These are phyloP conservation scores for Autographa gamma DNA, from an alignment of 2,888 invertebrate genomes.

Conservation along the genomic window DNA sequence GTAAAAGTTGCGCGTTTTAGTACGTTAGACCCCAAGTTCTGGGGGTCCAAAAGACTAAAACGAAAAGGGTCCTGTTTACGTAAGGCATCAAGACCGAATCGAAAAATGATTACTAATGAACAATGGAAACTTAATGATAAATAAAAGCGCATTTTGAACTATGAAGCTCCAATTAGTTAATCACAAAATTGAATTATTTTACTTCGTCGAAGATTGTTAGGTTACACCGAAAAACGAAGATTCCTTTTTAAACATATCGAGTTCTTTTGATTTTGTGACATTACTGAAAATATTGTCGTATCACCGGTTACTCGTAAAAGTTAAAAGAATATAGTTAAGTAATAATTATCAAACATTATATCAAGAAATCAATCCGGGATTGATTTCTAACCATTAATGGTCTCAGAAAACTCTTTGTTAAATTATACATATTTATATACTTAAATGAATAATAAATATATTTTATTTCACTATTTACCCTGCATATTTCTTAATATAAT, in stretches of 20 bases:
- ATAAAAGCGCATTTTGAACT: not conserved
- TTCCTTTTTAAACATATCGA: not conserved
- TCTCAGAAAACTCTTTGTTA: not conserved
- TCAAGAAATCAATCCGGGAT: not conserved
- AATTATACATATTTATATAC: not conserved
- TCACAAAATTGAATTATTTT: not conserved
- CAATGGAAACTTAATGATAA: not conserved
- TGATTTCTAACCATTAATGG: not conserved
- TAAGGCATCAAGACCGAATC: not conserved
- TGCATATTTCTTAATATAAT: conserved; percentile 16
- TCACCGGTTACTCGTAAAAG: not conserved
- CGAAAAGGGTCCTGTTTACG: not conserved
- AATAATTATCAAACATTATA: not conserved
- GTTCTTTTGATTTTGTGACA: conserved; percentile 2
- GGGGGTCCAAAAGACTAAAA: not conserved
- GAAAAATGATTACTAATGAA: not conserved
- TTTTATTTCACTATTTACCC: conserved; percentile 37
- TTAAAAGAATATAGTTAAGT: not conserved
- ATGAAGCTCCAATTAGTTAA: not conserved
- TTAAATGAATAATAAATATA: conserved; percentile 11
- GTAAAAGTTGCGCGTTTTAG: not conserved
- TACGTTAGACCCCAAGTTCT: not conserved
- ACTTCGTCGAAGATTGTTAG: not conserved
- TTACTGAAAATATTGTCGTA: not conserved
- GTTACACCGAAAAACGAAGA: not conserved